Percentiles rank a stretch among this genome's conserved stretches.
Evolutionary conservation across 2,888 invertebrate species (phyloP).

Genomic region (Dicyrtomina minuta): DNA sequence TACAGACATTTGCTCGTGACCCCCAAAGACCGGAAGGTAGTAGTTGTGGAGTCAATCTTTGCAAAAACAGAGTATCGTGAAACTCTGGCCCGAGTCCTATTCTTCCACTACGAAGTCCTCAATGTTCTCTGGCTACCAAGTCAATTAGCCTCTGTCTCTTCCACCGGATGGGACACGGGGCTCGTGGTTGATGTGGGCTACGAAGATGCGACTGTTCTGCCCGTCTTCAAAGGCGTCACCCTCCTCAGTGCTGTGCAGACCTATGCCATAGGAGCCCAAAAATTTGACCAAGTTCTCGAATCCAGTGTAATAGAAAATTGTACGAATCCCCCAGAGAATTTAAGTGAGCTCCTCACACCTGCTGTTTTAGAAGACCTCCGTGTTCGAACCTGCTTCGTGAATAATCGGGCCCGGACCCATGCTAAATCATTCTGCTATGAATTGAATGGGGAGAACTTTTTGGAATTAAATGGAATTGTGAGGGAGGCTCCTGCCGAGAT

Average conservation of each 20-base stretch:
- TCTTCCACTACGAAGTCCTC: slow-evolving; percentile 85
- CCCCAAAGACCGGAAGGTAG: slow-evolving; percentile 88
- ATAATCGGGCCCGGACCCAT: slow-evolving; percentile 67
- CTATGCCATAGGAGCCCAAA: slow-evolving; percentile 73
- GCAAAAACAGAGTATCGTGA: slow-evolving; percentile 76
- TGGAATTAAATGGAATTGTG: slow-evolving; percentile 68
- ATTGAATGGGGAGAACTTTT: slow-evolving; percentile 64
- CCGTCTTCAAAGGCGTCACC: slow-evolving; percentile 84
- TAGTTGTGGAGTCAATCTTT: slow-evolving; percentile 89
- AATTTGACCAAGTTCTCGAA: slow-evolving; percentile 65
- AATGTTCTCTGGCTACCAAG: slow-evolving; percentile 80
- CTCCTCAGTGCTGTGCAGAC: slow-evolving; percentile 80
- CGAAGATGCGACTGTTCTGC: slow-evolving; percentile 75
- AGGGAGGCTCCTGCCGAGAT: slow-evolving; percentile 82
- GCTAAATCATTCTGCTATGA: slow-evolving; percentile 45
- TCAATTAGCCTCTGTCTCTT: slow-evolving; percentile 78
- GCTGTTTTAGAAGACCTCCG: slow-evolving; percentile 71
- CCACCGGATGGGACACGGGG: slow-evolving; percentile 77
- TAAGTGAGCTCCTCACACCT: slow-evolving; percentile 56
- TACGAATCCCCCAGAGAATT: slow-evolving; percentile 15
- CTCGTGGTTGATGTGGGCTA: slow-evolving; percentile 87
- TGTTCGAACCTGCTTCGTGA: slow-evolving; percentile 86
- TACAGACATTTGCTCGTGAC: slow-evolving; percentile 81
- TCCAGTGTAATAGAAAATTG: slow-evolving; percentile 57
- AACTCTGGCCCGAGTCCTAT: slow-evolving; percentile 86